Evolutionary conservation across 2,797 vertebrate genomes (phyloP), one percentile per base, ranked within the genome.

Genomic region (Sebastes alutus): DNA sequence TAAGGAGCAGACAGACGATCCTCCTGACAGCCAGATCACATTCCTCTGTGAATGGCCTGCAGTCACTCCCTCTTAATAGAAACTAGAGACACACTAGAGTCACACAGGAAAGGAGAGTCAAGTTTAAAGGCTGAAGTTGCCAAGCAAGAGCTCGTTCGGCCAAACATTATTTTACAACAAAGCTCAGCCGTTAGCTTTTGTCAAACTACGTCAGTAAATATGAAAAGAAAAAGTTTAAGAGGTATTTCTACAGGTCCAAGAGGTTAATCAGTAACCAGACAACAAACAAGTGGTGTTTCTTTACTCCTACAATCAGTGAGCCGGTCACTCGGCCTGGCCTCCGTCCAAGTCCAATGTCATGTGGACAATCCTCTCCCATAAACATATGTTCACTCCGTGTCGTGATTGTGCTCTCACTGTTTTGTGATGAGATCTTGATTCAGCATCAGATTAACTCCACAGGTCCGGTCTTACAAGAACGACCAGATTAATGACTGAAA

Each of bases 251-350:
- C 61, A 38, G 23, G 18, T 3, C 32, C 14, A 13, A 16, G 59
- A 1, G 35, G 89, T 94, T 90, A 95, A 95, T 94, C 25, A 94
- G 84, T 93, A 83, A 91, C 92, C 78, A 87, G 23, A 91, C 58
- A 73, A 84, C 87, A 94, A 94, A 94, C 83, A 93, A 59, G 67
- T n/a, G 1, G 18, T 46, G 25, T 74, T 84, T 85, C 67, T 85
- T 62, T 30, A 65, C 81, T 77, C n/a, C 20, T 80, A 79, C 72
- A 93, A 88, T 92, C 78, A 87, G 87, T 87, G 88, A 91, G 71
- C 8, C 7, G 32, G 35, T 60, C 70, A 64, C 74, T 55, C 35
- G 49, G 54, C 22, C 42, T 13, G 70, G 59, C 55, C 74, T 77
- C 9, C 1, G 32, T 62, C 55, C 72, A 76, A 66, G 70, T 62